A percentile compares a stretch with the other conserved stretches of the same genome.
These are phyloP conservation scores for Bradypus variegatus DNA, from an alignment of 2,797 vertebrate genomes.

Conservation along the genomic window DNA sequence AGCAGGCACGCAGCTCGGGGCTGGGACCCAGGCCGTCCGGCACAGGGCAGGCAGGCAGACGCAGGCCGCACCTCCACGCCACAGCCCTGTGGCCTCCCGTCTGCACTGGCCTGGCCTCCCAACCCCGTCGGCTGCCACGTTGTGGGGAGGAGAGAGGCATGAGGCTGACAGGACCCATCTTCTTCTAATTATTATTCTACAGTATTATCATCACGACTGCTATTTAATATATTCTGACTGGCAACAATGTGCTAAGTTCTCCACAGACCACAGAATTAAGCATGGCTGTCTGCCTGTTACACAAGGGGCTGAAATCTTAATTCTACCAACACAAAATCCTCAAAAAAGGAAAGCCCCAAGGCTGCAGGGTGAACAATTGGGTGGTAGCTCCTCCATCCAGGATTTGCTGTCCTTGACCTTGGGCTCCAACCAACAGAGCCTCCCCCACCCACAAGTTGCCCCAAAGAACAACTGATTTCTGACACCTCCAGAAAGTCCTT, in stretches of 20 bases:
- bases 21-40: neutral
- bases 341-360: neutral
- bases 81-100: neutral
- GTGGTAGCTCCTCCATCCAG: neutral
- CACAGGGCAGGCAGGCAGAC: fast-evolving
- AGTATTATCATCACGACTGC: neutral
- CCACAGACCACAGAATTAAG: slow-evolving; percentile 13
- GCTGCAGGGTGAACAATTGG: neutral
- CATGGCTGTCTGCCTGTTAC: neutral
- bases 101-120: neutral
- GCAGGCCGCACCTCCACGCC: neutral
- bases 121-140: neutral
- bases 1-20: neutral
- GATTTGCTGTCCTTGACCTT: neutral
- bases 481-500: neutral
- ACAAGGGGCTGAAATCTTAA: neutral
- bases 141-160: neutral
- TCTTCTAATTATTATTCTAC: slow-evolving; percentile 28
- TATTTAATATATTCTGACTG: slow-evolving; percentile 32
- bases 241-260: slow-evolving; percentile 34
- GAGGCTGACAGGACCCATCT: neutral
- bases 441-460: neutral
- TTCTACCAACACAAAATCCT: neutral
- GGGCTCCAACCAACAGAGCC: neutral
- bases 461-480: neutral